Evolutionary conservation across 1,140 invertebrate species (phyloP).

Genomic region (Drosophila nebulosa): DNA sequence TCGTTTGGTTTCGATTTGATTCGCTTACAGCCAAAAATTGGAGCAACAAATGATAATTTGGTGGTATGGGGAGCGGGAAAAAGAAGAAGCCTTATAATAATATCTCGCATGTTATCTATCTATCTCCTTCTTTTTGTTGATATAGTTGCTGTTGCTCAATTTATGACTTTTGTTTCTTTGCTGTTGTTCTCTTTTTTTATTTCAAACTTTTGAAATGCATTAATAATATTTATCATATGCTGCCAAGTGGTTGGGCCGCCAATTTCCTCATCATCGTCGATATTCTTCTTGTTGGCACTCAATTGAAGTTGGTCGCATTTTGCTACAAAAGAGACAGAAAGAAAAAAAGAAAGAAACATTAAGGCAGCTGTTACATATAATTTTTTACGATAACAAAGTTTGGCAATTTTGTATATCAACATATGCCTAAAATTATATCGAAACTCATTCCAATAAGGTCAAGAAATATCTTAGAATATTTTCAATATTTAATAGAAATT

Average conservation of each 20-base stretch:
- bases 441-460: too few relatives aligned
- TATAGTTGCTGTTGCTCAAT: not conserved
- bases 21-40: constrained; percentile 41
- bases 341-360: not conserved
- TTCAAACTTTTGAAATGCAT: not conserved
- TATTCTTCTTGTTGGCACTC: not conserved
- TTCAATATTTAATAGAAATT: not conserved
- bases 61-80: not conserved
- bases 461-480: too few relatives aligned
- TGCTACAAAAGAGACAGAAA: not conserved
- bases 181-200: too few relatives aligned
- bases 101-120: constrained; percentile 34
- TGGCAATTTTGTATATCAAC: not conserved
- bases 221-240: constrained; percentile 1
- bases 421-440: too few relatives aligned
- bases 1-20: constrained; percentile 48
- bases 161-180: not conserved
- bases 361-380: not conserved
- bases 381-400: not conserved
- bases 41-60: constrained; percentile 39
- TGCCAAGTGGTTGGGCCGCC: not conserved
- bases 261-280: not conserved
- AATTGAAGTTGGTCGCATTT: not conserved
- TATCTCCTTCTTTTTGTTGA: not conserved
- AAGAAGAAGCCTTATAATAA: constrained; percentile 37